These are phyloP conservation scores for Sipha maydis DNA, from an alignment of 2,888 invertebrate species.

Conservation along the genomic window DNA sequence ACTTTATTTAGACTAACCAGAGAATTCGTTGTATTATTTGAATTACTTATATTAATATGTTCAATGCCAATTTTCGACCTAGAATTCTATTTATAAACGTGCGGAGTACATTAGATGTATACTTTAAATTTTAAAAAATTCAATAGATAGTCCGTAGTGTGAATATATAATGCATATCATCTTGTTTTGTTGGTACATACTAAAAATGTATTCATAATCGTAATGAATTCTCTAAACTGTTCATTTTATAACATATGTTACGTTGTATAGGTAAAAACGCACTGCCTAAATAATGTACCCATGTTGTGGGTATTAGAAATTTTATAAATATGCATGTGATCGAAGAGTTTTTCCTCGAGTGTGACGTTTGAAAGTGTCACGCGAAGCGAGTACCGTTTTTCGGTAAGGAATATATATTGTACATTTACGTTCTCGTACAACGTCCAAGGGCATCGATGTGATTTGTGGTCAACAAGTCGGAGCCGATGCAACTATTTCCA, in stretches of 20 bases:
- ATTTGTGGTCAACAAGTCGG: neutral
- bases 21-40: no score
- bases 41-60: no score
- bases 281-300: no score
- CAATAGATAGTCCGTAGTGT: no score
- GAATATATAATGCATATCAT: no score
- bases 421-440: slow-evolving; percentile 6
- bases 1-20: no score
- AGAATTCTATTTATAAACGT: neutral
- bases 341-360: neutral
- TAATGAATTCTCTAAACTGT: no score
- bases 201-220: no score
- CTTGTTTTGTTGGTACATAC: no score
- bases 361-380: slow-evolving; percentile 19
- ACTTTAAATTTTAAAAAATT: no score
- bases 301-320: neutral
- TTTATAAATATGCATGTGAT: neutral
- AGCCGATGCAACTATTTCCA: neutral
- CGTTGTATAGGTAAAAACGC: no score
- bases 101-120: neutral
- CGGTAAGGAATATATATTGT: neutral
- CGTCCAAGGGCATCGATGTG: slow-evolving; percentile 5
- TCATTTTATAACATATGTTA: neutral
- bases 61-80: no score
- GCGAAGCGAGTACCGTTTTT: slow-evolving; percentile 18